Base-by-base conservation (phyloP, 2,113 vertebrate genomes). In the Oxyura jamaicensis region DNA sequence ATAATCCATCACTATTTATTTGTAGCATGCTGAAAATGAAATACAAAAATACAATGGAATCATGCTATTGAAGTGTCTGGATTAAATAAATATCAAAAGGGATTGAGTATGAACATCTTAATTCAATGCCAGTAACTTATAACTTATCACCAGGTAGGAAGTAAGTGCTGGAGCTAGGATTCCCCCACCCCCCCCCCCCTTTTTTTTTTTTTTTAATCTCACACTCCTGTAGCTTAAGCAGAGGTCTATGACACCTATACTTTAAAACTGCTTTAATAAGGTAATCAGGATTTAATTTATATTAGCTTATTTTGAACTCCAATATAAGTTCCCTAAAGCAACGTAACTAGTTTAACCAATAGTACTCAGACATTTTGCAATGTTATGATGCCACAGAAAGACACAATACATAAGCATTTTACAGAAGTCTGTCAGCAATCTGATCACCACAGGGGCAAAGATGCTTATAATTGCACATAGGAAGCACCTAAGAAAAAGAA, bases 221-320 rank as follows among this genome's bases (percentile, higher is more conserved):
- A 3, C 2, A 39, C 16, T 83, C 4, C 25, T n/a, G 8, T 33
- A 72, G 29, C 36, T 71, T 76, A 15, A 89, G 8, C 31, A 65
- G 48, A 53, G 4, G 11, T 12, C 14, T 80, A n/a, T 20, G 31
- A 72, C 0, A 1, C 1, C 0, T 42, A 48, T 25, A 29, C 63
- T 60, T 60, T n/a, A 72, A 28, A 83, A 77, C 13, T 68, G 11
- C 9, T 62, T 53, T 76, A 60, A 76, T 63, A 13, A 25, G 13
- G 7, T 76, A 59, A 76, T 63, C 16, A 28, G 13, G 7, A 26
- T 39, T 52, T 36, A 69, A 65, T 67, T 80, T 68, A 33, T 55
- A 52, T 77, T 65, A 6, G 1, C 23, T 78, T 74, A 31, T 8
- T 28, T 41, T 84, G 33, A 82, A 39, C 4, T 4, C 4, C 8